Evolutionary conservation across 2,113 vertebrate genomes (phyloP), one percentile per base, ranked within the genome.

Genomic region (Otocyon megalotis): DNA sequence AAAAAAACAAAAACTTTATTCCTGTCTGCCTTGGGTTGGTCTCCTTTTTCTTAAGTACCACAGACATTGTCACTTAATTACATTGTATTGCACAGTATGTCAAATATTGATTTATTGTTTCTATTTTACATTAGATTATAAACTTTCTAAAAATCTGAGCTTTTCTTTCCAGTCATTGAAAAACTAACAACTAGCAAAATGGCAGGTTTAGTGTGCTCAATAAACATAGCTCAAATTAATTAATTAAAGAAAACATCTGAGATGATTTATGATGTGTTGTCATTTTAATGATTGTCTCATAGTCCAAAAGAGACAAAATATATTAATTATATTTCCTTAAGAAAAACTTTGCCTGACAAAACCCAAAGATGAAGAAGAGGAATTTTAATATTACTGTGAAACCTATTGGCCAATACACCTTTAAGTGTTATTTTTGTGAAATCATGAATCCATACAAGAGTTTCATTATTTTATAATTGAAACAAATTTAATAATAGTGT

Each of bases 41-140:
- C 15, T 71, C 26, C 50, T 63, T 69, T 84, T 88, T 91, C 63
- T 94, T 88, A 95, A 88, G 35, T 48, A 77, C 26, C 26, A 48
- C 13, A 56, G 11, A 71, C 6, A 65, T 95, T 8, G 76, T 20
- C 35, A 54, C 80, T 53, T 74, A 85, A 53, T 72, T n/a, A 22
- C 48, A 94, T 9, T 77, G 6, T 58, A 71, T 88, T 86, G n/a
- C 35, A 81, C 48, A 63, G 16, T 76, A 74, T 95, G 58, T 8
- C 14, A 95, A 95, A 65, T 86, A 20, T 28, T 74, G 53, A 83
- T 63, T 37, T 92, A 53, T 20, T 19, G 0, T 69, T 93, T 92
- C 3, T 58, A 93, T 80, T 91, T 50, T 88, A n/a, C 43, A 28
- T 48, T 97, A 69, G 13, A 43, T 85, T 94, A 80, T 79, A 97